Percentiles rank a stretch among this genome's conserved stretches.
phyloP scores from a whole-genome alignment of 2,113 vertebrate genomes.

The Coptodon rendalli region DNA sequence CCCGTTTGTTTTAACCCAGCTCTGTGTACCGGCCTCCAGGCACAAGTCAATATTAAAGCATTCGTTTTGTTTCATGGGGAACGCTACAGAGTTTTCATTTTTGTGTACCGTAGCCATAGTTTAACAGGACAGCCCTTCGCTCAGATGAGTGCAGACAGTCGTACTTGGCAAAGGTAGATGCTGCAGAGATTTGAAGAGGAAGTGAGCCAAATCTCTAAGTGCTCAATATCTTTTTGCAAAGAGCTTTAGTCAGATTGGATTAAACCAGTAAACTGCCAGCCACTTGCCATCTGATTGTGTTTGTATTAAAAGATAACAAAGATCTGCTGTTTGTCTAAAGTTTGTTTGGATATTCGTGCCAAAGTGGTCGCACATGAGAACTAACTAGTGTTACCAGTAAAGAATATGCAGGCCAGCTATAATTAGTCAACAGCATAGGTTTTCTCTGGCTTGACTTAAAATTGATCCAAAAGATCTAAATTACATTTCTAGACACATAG shows the following conservation, averaged over 20 bases:
- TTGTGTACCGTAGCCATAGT: background rate
- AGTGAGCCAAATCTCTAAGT: background rate
- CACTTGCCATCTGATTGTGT: background rate
- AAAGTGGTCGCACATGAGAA: background rate
- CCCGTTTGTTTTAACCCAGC: constrained; percentile 13
- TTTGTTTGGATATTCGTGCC: background rate
- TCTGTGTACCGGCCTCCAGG: constrained; percentile 32
- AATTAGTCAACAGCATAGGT: background rate
- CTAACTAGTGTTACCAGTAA: background rate
- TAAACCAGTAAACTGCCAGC: background rate
- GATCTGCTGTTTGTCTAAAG: background rate
- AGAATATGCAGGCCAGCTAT: background rate
- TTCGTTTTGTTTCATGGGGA: constrained; percentile 24
- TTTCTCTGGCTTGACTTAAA: background rate
- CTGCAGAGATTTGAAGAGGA: constrained; percentile 3
- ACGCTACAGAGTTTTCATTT: constrained; percentile 14
- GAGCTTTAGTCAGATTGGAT: constrained; percentile 30
- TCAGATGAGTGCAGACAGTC: background rate
- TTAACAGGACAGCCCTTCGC: background rate
- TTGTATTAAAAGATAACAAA: background rate
- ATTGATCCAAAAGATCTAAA: background rate
- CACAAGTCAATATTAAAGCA: constrained; percentile 40
- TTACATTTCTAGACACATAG: background rate
- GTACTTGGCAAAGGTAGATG: background rate
- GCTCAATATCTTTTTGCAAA: constrained; percentile 1